These are phyloP conservation scores for Metopia argyrocephala DNA, from an alignment of 2,888 invertebrate genomes.

Conservation along the genomic window DNA sequence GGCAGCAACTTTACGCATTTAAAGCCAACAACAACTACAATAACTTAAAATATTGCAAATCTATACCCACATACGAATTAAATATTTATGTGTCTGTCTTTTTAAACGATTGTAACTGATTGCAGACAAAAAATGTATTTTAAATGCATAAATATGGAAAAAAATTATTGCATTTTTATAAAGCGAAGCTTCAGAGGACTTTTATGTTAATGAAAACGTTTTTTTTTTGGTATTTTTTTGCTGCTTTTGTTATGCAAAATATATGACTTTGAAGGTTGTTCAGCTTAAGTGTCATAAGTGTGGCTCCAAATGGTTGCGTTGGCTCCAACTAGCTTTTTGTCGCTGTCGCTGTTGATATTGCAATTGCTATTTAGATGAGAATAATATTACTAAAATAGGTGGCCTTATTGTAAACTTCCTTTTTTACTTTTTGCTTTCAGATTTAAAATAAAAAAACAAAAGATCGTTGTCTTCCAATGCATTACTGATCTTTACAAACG, in stretches of 20 bases:
- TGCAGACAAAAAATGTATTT: constrained; percentile 46
- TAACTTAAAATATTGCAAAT: neutral
- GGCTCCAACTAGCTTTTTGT: neutral
- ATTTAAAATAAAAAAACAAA: too few relatives aligned
- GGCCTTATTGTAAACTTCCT: too few relatives aligned
- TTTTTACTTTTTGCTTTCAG: too few relatives aligned
- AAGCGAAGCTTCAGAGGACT: neutral
- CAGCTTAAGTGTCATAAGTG: constrained; percentile 42
- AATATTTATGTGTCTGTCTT: constrained; percentile 31
- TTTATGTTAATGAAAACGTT: neutral
- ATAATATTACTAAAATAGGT: too few relatives aligned
- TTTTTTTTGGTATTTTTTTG: neutral
- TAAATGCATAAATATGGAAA: neutral
- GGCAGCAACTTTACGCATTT: neutral
- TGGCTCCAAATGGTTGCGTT: constrained; percentile 30
- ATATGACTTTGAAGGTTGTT: constrained; percentile 39
- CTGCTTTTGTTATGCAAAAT: too few relatives aligned
- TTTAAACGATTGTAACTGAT: neutral
- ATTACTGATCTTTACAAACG: too few relatives aligned
- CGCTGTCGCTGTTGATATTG: neutral
- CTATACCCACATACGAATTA: constrained; percentile 42
- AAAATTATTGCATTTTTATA: neutral
- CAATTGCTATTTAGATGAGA: neutral
- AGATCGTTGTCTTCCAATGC: too few relatives aligned
- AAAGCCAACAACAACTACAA: neutral